phyloP scores from a whole-genome alignment of 2,797 vertebrate genomes.

The Picus viridis region DNA sequence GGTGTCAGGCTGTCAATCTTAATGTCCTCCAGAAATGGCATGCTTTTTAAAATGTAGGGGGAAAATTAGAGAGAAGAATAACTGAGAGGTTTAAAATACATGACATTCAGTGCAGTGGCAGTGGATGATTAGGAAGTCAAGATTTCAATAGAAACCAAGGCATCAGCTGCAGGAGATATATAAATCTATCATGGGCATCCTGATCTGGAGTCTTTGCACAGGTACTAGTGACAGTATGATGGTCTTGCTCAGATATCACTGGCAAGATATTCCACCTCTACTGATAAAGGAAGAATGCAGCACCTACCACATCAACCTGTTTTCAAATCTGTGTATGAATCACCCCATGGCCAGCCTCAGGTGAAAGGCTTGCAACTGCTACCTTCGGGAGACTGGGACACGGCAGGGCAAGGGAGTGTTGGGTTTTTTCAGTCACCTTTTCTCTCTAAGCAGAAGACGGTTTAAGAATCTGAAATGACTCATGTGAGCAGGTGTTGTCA shows the following conservation, averaged over 20 bases:
- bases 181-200: background rate
- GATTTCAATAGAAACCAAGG: background rate
- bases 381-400: background rate
- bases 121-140: background rate
- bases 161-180: background rate
- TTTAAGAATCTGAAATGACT: background rate
- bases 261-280: background rate
- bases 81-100: background rate
- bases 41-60: background rate
- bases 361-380: background rate
- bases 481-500: background rate
- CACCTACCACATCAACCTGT: background rate
- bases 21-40: fast-evolving
- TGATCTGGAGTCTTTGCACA: background rate
- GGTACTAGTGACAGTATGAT: background rate
- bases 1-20: background rate
- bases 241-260: background rate
- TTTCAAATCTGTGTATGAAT: background rate
- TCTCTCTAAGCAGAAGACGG: background rate
- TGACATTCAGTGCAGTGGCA: background rate
- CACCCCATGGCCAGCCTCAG: background rate
- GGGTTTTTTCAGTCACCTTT: background rate
- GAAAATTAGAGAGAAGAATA: background rate
- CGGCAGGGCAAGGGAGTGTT: background rate
- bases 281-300: background rate